Evolutionary conservation across 1,140 invertebrate genomes (phyloP).

Genomic region (roundworm (Caenorhabditis elegans)): DNA sequence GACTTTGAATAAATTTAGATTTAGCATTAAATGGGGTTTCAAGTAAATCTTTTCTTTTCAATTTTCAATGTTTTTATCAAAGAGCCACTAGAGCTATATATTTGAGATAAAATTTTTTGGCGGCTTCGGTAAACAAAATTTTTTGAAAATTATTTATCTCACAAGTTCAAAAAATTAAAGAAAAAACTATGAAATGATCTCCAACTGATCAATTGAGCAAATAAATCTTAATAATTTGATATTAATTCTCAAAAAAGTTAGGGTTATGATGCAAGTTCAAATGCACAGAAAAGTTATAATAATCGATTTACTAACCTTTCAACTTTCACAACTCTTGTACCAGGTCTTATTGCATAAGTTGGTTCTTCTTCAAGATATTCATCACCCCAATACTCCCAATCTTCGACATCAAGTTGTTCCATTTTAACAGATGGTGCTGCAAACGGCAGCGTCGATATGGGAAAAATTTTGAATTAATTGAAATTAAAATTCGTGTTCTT

Average conservation of each 20-base stretch:
- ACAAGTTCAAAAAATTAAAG: too few relatives aligned
- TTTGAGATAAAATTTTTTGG: too few relatives aligned
- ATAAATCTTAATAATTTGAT: background rate
- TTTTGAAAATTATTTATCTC: too few relatives aligned
- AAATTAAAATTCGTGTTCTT: too few relatives aligned
- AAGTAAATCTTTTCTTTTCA: too few relatives aligned
- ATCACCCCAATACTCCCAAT: slow-evolving; percentile 15
- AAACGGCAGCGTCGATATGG: background rate
- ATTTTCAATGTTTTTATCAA: too few relatives aligned
- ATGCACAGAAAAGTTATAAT: too few relatives aligned
- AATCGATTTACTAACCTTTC: background rate
- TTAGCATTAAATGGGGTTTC: too few relatives aligned
- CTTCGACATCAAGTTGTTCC: background rate
- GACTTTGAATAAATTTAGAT: too few relatives aligned
- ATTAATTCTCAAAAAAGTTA: background rate
- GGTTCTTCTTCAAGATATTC: background rate
- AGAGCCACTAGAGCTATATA: too few relatives aligned
- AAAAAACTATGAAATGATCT: background rate
- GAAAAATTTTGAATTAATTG: background rate
- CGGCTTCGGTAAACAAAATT: too few relatives aligned
- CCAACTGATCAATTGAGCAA: background rate
- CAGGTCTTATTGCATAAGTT: background rate
- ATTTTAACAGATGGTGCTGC: background rate
- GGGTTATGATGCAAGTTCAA: too few relatives aligned
- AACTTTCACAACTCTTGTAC: background rate